phyloP scores from a whole-genome alignment of 2,113 vertebrate species.

The Sminthopsis crassicaudata region DNA sequence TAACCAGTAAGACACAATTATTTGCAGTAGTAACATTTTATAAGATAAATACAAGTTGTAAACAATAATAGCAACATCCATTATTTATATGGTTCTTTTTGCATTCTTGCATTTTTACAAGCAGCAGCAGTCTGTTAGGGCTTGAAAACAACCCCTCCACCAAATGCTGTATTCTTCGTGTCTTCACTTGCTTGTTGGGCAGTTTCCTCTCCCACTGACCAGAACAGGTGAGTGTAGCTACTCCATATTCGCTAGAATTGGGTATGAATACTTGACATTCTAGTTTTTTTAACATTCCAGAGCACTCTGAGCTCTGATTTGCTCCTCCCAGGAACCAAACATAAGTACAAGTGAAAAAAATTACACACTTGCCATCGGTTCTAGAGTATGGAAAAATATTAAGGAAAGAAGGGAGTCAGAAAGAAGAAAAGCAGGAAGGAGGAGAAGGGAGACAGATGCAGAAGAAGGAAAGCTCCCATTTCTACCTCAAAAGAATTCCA shows the following conservation, averaged over 20 bases:
- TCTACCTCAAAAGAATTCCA: neutral
- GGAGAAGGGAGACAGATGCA: neutral
- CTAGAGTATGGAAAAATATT: neutral
- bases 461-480: neutral
- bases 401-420: neutral
- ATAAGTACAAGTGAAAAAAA: neutral
- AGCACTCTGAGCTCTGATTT: neutral
- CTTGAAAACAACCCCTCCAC: neutral
- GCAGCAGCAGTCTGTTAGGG: neutral
- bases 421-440: neutral
- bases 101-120: neutral
- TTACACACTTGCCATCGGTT: neutral
- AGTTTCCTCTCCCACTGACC: neutral
- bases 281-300: neutral
- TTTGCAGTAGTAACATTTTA: neutral
- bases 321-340: neutral
- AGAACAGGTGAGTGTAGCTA: neutral
- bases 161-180: neutral
- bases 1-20: neutral
- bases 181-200: neutral
- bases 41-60: neutral
- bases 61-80: neutral
- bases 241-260: neutral
- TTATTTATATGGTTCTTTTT: neutral
- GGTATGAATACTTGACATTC: neutral